Conservation (phyloP, 2,797 vertebrate species). For the Hippopotamyrus pictus region DNA sequence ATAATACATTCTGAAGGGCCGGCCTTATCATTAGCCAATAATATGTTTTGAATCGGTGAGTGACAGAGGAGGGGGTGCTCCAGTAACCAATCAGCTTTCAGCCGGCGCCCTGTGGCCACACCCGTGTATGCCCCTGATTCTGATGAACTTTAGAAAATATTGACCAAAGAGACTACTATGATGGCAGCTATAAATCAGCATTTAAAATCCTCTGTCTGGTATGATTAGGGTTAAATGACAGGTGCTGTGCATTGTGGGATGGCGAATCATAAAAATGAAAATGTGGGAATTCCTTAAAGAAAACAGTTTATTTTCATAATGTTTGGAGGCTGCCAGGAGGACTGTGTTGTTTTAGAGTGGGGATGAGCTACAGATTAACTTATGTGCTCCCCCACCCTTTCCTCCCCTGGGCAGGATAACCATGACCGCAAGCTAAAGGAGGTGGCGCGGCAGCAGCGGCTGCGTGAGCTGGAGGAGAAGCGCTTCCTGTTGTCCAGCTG, state of each 20-base stretch:
- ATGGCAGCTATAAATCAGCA: background rate
- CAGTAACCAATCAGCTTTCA: background rate
- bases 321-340: background rate
- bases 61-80: background rate
- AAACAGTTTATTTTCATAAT: background rate
- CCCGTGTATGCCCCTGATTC: background rate
- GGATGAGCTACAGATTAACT: background rate
- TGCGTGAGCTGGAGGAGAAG: slow-evolving; percentile 78
- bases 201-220: background rate
- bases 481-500: slow-evolving; percentile 69
- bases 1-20: background rate
- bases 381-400: background rate
- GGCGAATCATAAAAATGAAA: background rate
- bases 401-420: slow-evolving; percentile 71
- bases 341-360: background rate
- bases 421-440: slow-evolving; percentile 79
- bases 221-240: background rate
- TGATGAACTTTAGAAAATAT: background rate
- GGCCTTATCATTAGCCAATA: background rate
- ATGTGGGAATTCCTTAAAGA: background rate
- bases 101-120: background rate
- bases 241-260: background rate
- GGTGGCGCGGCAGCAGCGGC: slow-evolving; percentile 68
- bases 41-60: background rate
- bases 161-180: background rate